phyloP scores from a whole-genome alignment of 2,113 vertebrate genomes.

The Mesocricetus auratus region DNA sequence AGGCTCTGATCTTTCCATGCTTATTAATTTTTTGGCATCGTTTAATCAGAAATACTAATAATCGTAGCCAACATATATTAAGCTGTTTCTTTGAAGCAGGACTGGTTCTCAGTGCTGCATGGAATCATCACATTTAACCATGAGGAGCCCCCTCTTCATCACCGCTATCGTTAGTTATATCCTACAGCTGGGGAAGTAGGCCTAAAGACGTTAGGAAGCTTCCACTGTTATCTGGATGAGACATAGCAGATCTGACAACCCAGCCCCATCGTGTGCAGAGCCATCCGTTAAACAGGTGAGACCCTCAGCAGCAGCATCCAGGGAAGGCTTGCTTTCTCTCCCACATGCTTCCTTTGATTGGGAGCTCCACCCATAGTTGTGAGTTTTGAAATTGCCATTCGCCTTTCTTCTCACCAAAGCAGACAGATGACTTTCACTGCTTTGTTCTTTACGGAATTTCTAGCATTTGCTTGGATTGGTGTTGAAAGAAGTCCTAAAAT shows the following conservation, averaged over 20 bases:
- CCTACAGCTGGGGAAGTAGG: not conserved
- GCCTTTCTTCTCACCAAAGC: slow-evolving; percentile 26
- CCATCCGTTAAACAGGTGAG: not conserved
- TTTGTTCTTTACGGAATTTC: not conserved
- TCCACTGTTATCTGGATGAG: not conserved
- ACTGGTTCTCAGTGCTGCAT: not conserved
- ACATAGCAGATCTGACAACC: not conserved
- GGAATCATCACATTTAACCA: not conserved
- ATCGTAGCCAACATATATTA: not conserved
- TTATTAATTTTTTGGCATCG: slow-evolving; percentile 55
- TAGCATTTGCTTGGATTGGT: not conserved
- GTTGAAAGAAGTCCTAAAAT: not conserved
- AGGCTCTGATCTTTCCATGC: slow-evolving; percentile 31
- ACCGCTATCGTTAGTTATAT: not conserved
- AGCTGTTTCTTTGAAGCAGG: slow-evolving; percentile 40
- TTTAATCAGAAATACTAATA: slow-evolving; percentile 50
- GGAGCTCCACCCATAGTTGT: not conserved
- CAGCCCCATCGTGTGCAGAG: not conserved
- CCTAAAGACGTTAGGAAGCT: not conserved
- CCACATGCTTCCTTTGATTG: not conserved
- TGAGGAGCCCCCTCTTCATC: not conserved
- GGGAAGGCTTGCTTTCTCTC: not conserved
- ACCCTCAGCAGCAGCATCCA: not conserved
- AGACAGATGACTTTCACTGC: not conserved
- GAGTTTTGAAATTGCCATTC: not conserved